phyloP scores from a whole-genome alignment of 1,140 invertebrate genomes.

The Catajapyx aquilonaris region DNA sequence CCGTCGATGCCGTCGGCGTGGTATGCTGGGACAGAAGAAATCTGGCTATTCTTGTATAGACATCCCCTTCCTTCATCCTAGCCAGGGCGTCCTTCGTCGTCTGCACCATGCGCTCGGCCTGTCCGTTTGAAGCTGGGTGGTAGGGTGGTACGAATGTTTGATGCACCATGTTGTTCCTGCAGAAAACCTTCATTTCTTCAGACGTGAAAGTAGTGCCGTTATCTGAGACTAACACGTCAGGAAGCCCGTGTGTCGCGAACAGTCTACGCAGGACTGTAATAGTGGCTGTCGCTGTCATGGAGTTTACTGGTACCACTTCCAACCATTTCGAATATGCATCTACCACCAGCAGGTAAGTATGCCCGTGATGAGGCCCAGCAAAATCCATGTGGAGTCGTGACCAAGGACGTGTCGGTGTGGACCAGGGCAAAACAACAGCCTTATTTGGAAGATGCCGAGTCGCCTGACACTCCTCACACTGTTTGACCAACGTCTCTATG shows the following conservation, averaged over 20 bases:
- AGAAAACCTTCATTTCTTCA: constrained; percentile 12
- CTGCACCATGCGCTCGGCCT: constrained; percentile 13
- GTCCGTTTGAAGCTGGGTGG: constrained; percentile 14
- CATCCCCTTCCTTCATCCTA: too few relatives aligned
- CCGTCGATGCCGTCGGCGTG: too few relatives aligned
- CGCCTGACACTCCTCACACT: constrained; percentile 22
- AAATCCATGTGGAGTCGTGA: constrained; percentile 26
- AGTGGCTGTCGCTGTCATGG: too few relatives aligned
- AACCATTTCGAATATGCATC: constrained; percentile 23
- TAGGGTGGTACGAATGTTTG: constrained; percentile 12
- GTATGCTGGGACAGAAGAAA: too few relatives aligned
- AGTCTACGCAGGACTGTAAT: constrained; percentile 8
- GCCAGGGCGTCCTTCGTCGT: constrained; percentile 9
- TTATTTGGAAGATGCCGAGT: constrained; percentile 7
- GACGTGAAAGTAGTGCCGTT: constrained; percentile 11
- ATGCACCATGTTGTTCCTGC: constrained; percentile 8
- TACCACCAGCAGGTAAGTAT: constrained; percentile 20
- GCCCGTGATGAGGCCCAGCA: constrained; percentile 19
- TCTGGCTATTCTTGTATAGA: too few relatives aligned
- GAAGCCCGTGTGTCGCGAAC: constrained; percentile 10
- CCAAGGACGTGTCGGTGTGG: constrained; percentile 19
- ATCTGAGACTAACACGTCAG: constrained; percentile 9
- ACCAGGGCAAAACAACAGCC: constrained; percentile 15
- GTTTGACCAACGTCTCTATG: constrained; percentile 19
- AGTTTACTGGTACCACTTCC: too few relatives aligned